A percentile compares a stretch with the other conserved stretches of the same genome.
phyloP scores from a whole-genome alignment of 2,888 invertebrate species.

The Chymomyza caudatula region DNA sequence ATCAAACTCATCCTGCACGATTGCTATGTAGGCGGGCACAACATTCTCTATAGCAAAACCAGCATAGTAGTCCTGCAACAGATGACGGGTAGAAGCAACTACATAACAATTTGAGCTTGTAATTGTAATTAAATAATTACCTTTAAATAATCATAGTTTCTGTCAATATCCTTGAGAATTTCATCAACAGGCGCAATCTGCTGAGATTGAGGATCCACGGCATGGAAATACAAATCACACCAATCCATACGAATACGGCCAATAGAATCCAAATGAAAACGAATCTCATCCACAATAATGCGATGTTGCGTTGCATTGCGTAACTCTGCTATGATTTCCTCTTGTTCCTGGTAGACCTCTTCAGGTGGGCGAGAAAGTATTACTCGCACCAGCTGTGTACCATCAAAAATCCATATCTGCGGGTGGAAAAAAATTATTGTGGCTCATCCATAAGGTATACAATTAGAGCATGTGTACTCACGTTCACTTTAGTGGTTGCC shows the following conservation, averaged over 20 bases:
- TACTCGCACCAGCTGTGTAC: slow-evolving; percentile 88
- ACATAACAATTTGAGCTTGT: neutral
- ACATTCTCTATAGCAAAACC: slow-evolving; percentile 87
- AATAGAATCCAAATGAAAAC: slow-evolving; percentile 84
- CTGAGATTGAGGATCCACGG: slow-evolving; percentile 86
- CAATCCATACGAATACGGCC: slow-evolving; percentile 80
- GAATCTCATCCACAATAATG: slow-evolving; percentile 88
- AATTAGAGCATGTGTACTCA: slow-evolving; percentile 80
- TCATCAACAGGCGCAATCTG: slow-evolving; percentile 88
- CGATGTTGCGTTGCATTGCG: slow-evolving; percentile 87
- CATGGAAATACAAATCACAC: slow-evolving; percentile 92
- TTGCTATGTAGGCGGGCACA: slow-evolving; percentile 83
- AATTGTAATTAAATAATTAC: slow-evolving; percentile 77
- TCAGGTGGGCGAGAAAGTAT: slow-evolving; percentile 90
- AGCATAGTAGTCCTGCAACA: slow-evolving; percentile 81
- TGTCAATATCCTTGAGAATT: slow-evolving; percentile 88
- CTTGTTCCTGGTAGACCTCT: slow-evolving; percentile 85
- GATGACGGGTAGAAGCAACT: neutral
- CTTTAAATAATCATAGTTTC: slow-evolving; percentile 90
- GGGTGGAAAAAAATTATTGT: neutral
- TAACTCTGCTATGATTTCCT: slow-evolving; percentile 85
- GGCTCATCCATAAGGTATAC: neutral
- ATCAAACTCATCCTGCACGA: slow-evolving; percentile 88
- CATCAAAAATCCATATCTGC: slow-evolving; percentile 95
- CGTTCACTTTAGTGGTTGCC: slow-evolving; percentile 87